Conservation (phyloP, 2,113 vertebrate genomes). For the Mobula hypostoma region DNA sequence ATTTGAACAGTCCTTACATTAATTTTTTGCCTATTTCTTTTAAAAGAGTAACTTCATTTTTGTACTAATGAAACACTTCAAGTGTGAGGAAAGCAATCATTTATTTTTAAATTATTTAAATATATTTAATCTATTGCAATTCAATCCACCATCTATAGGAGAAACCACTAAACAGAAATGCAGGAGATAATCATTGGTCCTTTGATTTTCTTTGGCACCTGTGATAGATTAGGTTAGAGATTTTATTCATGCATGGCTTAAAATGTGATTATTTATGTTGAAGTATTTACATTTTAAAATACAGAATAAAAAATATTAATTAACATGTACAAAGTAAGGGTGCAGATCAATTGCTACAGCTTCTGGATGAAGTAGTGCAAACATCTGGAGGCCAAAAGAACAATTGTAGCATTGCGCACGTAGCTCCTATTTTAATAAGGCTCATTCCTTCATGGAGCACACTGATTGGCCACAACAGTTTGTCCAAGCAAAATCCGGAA, state of each 20-base stretch:
- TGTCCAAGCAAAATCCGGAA: slow-evolving; percentile 50
- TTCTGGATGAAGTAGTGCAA: not conserved
- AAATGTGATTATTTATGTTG: not conserved
- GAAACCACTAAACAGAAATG: not conserved
- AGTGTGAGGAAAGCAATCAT: too few species aligned
- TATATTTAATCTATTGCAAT: not conserved
- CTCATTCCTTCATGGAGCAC: not conserved
- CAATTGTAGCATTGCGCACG: too few species aligned
- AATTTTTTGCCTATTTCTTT: not conserved
- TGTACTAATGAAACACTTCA: not conserved
- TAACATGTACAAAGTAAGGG: not conserved
- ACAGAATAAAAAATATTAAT: not conserved
- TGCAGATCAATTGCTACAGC: not conserved
- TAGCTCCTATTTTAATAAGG: not conserved
- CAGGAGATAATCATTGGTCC: not conserved
- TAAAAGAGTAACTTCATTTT: not conserved
- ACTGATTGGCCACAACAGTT: not conserved
- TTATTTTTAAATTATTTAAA: too few species aligned
- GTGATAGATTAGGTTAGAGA: not conserved
- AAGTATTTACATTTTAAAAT: not conserved
- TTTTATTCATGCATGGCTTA: not conserved
- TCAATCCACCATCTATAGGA: not conserved
- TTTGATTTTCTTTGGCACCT: not conserved
- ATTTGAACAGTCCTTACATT: not conserved
- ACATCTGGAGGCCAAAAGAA: not conserved